Percentiles rank a stretch among this genome's conserved stretches.
Evolutionary conservation across 2,113 vertebrate species (phyloP).

Genomic region (Glareola pratincola): DNA sequence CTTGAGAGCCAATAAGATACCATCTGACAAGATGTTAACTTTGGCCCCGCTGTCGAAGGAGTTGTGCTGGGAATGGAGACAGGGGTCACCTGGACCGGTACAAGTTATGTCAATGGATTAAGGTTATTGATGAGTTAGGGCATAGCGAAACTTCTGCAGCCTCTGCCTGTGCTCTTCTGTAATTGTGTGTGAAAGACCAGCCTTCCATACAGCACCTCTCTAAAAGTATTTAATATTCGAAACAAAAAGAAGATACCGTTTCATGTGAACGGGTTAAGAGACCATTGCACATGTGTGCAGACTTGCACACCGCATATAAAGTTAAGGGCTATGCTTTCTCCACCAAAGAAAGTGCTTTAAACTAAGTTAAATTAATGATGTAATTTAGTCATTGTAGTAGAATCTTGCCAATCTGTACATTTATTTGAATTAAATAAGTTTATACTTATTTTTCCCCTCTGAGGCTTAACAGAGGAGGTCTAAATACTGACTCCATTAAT

Average conservation of each 20-base stretch:
- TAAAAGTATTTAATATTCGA: not conserved
- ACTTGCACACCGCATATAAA: not conserved
- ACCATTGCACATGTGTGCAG: not conserved
- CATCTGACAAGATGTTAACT: accelerated
- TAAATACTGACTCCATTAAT: not conserved
- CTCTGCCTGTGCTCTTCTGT: not conserved
- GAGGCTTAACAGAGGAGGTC: conserved; percentile 1
- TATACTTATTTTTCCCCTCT: conserved; percentile 8
- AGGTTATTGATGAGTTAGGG: not conserved
- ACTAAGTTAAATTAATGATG: conserved; percentile 10
- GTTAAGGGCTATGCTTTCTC: not conserved
- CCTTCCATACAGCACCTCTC: not conserved
- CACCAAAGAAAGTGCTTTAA: not conserved
- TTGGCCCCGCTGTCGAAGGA: accelerated
- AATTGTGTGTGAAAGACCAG: not conserved
- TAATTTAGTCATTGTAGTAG: conserved; percentile 2
- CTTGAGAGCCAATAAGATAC: not conserved
- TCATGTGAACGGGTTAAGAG: not conserved
- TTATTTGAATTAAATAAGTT: conserved; percentile 28
- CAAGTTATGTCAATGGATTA: not conserved
- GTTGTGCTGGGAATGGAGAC: not conserved
- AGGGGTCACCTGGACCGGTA: accelerated
- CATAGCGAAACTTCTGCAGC: not conserved
- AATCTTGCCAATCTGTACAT: conserved; percentile 22
- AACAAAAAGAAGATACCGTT: not conserved